These are phyloP conservation scores for Bombus waltoni DNA, from an alignment of 1,140 invertebrate species.

Conservation along the genomic window DNA sequence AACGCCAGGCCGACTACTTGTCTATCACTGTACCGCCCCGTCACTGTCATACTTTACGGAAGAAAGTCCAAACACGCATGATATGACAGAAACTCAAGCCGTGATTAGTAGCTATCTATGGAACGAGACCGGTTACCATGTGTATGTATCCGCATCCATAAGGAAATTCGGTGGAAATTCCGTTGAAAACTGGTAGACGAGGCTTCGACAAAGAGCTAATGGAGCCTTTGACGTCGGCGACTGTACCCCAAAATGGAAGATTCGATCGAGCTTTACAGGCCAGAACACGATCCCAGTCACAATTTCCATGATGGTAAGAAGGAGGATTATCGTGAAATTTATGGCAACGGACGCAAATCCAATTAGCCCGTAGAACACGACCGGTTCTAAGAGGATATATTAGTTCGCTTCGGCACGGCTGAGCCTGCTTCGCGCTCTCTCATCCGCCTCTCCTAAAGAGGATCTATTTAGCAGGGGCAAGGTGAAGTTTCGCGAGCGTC, in stretches of 20 bases:
- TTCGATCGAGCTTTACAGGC: not conserved
- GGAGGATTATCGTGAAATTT: conserved; percentile 43
- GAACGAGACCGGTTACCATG: too few relatives aligned
- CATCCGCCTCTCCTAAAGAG: conserved; percentile 36
- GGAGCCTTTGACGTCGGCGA: not conserved
- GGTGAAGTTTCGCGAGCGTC: conserved; percentile 54
- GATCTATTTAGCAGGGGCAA: conserved; percentile 53
- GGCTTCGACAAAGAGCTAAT: not conserved
- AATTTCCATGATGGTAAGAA: not conserved
- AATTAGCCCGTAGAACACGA: conserved; percentile 42
- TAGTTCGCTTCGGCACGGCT: conserved; percentile 57
- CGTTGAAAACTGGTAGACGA: too few relatives aligned
- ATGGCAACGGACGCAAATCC: conserved; percentile 47
- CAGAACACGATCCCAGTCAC: conserved; percentile 5
- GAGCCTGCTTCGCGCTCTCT: conserved; percentile 23
- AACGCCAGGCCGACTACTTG: not conserved
- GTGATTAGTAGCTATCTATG: too few relatives aligned
- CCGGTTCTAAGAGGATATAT: conserved; percentile 60
- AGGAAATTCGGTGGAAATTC: not conserved
- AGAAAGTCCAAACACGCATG: too few relatives aligned
- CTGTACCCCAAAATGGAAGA: not conserved
- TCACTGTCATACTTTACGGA: not conserved
- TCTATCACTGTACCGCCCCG: not conserved
- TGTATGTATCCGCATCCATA: not conserved
- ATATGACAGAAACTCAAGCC: too few relatives aligned